Base-by-base conservation (phyloP, 1,140 invertebrate species). In the Luehdorfia chinensis region DNA sequence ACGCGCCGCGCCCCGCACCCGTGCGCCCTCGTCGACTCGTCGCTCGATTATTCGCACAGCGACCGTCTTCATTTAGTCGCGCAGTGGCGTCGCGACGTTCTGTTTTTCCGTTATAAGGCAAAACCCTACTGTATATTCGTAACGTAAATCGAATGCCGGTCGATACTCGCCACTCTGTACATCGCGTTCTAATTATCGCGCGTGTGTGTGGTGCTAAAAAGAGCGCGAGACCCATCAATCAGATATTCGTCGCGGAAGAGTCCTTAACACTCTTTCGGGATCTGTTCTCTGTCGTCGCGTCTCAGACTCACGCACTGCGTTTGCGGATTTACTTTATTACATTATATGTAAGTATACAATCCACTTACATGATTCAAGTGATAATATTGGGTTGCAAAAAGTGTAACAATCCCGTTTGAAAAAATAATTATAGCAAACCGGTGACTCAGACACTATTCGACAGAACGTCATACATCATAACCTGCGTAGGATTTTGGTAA, bases 1-100 rank as follows among this genome's bases (percentile, higher is more conserved):
- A 83, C 78, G 76, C 55, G 57, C 66, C 59, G 46, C 65, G 46
- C 58, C 56, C 62, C 19, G 2, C 2, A 2, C 19, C 19, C 19
- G 19, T 6, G 14, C 66, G 34, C 57, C 19, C 28, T 56, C 62
- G 19, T 47, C 47, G 44, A 30, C 30, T 32, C 50, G 7, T 50
- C 47, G 14, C 66, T 34, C 61, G 43, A 34, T 47, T 54, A 63
- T 62, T 60, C 57, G 62, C 59, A 47, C n/a, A 9, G 18, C 33
- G 14, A 16, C 27, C 14, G 27, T 7, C 31, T 15, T 51, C 55
- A 48, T 55, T 59, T 52, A 58, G 64, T 51, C 62, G 65, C 59
- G 54, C 57, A 47, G 65, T n/a, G n/a, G n/a, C n/a, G n/a, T n/a
- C n/a, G n/a, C n/a, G n/a, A n/a, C n/a, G n/a, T n/a, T n/a, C n/a